Evolutionary conservation across 2,888 invertebrate species (phyloP), one percentile per base, ranked within the genome.

Genomic region (Platycheirus rosarum): DNA sequence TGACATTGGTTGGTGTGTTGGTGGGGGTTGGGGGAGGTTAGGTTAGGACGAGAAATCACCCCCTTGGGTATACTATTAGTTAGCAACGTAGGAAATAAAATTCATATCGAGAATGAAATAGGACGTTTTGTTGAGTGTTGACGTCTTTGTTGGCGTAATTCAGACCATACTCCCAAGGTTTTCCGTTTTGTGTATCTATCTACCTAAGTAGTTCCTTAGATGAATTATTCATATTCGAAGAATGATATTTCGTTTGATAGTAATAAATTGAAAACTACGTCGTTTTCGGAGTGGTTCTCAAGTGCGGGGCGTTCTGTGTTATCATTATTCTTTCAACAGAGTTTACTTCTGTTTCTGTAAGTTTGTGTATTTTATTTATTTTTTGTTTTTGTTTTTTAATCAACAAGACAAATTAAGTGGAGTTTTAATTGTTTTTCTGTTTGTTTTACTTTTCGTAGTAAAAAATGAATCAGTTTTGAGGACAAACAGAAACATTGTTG

Each of bases 181-280:
- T 8, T 14, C 13, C n/a, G 8, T 26, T 16, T 32, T 14, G 16
- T 14, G 23, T 35, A 32, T 60, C 29, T 53, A 44, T 68, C 49
- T 11, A 8, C 16, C 13, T 35, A 44, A 57, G 74, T 51, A 62
- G 60, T 68, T 51, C 60, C 29, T 46, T 26, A n/a, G 42, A 80
- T 80, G 75, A 75, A 80, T 80, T 70, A 80, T 80, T 80, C 79
- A 80, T 80, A 51, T 69, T 66, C 18, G 20, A 55, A 44, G 29
- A 60, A 51, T n/a, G 35, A 60, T 51, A 51, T 60, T 69, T 78
- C 16, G 32, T 62, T 60, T 65, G 70, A 70, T 80, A 29, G 29
- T 9, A 60, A 60, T 32, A 44, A 75, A 80, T 80, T 80, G 75
- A 80, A n/a, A 75, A 65, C 46, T 75, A 70, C 51, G 71, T 60